Base-by-base conservation (phyloP, 1,140 invertebrate species). In the Drosophila seguyi region DNA sequence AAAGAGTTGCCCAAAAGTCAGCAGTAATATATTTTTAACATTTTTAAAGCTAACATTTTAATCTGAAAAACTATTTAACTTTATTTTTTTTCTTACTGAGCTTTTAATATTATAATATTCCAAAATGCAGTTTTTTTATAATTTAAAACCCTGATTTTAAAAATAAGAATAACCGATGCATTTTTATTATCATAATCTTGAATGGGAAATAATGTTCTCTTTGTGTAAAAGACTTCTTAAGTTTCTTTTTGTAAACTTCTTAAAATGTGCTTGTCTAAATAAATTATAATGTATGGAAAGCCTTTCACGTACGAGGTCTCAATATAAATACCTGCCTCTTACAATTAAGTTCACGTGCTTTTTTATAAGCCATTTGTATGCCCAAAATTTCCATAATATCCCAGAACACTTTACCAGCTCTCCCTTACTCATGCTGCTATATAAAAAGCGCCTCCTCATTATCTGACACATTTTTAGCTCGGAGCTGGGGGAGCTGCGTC, bases 381-480 rank as follows among this genome's bases (percentile, higher is more conserved):
- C 20, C 31, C n/a, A 7, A 53, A 44, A 66, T 44, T 68, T 36
- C 60, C 60, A 66, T 31, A 67, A 38, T 13, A 36, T 68, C 14
- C 10, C 6, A 39, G 18, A 65, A 22, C 31, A 29, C 31, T 22
- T 18, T 20, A 44, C 25, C 13, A 34, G 18, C 22, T 27, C 29
- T 20, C 10, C 22, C 20, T 42, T 31, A 20, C 38, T 31, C 29
- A 31, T 31, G 29, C 29, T 31, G 7, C 20, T 11, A 55, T 68
- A 71, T 45, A 14, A 61, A 42, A 45, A 27, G n/a, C 7, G 25
- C 10, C 25, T 27, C 27, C 59, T 47, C 31, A 53, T 55, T 67
- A 76, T 39, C 55, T 67, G 41, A 60, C 59, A 52, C 31, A 76
- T 56, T 42, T 59, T 48, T 63, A 48, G 31, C 36, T 62, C 16